Conservation (phyloP, 2,888 invertebrate species). For the Deilephila elpenor region DNA sequence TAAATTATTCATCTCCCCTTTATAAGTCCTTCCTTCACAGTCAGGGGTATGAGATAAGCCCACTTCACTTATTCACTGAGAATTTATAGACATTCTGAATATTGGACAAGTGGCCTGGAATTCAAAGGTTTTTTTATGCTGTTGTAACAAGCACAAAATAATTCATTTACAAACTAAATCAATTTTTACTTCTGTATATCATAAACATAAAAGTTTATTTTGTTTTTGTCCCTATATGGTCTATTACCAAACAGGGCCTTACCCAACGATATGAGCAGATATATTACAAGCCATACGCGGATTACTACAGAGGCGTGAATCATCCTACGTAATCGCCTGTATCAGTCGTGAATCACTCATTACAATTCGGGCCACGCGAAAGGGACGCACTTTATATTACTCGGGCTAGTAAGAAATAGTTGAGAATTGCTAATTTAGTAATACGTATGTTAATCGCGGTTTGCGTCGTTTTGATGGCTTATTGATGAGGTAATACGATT, state of each 20-base stretch:
- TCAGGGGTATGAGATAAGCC: too few relatives aligned
- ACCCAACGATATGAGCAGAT: constrained; percentile 5
- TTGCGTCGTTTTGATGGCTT: background rate
- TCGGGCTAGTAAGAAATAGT: constrained; percentile 11
- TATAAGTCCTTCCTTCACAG: too few relatives aligned
- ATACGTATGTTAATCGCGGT: background rate
- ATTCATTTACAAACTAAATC: background rate
- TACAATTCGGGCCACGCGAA: constrained; percentile 65
- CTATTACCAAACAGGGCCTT: constrained; percentile 6
- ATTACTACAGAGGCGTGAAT: constrained; percentile 54
- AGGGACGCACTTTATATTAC: constrained; percentile 53
- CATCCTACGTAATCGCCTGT: constrained; percentile 58
- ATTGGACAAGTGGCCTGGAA: too few relatives aligned
- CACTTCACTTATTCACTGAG: too few relatives aligned
- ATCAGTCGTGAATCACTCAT: constrained; percentile 64
- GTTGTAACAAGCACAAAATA: background rate
- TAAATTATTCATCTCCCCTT: too few relatives aligned
- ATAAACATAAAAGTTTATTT: background rate
- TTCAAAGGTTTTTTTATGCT: too few relatives aligned
- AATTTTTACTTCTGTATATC: background rate
- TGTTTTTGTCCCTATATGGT: background rate
- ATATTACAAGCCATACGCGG: constrained; percentile 32
- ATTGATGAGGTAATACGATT: constrained; percentile 4
- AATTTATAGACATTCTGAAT: too few relatives aligned
- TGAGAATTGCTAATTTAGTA: background rate